Evolutionary conservation across 1,140 invertebrate genomes (phyloP), one percentile per base, ranked within the genome.

Genomic region (Globodera rostochiensis): DNA sequence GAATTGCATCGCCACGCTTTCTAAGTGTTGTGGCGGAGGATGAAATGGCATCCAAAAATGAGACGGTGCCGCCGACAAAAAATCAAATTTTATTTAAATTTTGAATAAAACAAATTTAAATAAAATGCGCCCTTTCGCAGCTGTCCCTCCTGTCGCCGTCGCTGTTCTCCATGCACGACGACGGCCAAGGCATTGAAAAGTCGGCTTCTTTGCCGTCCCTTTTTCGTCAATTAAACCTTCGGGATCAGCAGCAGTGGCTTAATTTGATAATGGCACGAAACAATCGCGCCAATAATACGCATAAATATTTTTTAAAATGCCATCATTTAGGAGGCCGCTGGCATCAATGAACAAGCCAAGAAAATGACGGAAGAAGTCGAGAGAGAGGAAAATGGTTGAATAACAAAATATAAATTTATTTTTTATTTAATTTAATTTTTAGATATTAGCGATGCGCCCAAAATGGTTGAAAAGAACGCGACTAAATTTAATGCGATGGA

Each of bases 131-230:
- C 36, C 7, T 49, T n/a, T 73, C 77, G 66, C 70, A 87, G 86
- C 66, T 89, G 46, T 88, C 83, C 70, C 74, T 88, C 5, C 66
- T 88, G n/a, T 89, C 88, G 15, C 87, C 87, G 7, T 88, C 87
- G 0, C 80, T 88, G 0, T 85, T 88, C 69, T 83, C 80, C 46
- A 87, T 88, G 67, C 87, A 88, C 74, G 81, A 89, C 57, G 84
- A 87, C n/a, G 88, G 87, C 49, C 50, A 83, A 73, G 83, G 82
- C 6, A 45, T 87, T 7, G 87, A 88, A 74, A 88, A 84, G 13
- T 46, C 81, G 19, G 73, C 80, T 36, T 83, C 80, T 80, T 67
- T 87, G 21, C 83, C 85, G n/a, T 75, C 75, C 7, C 64, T 87
- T n/a, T 53, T 86, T 25, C 86, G 80, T 49, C 60, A 66, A 21